A percentile compares a stretch with the other conserved stretches of the same genome.
These are phyloP conservation scores for Muntiacus reevesi DNA, from an alignment of 2,113 vertebrate species.

Conservation along the genomic window DNA sequence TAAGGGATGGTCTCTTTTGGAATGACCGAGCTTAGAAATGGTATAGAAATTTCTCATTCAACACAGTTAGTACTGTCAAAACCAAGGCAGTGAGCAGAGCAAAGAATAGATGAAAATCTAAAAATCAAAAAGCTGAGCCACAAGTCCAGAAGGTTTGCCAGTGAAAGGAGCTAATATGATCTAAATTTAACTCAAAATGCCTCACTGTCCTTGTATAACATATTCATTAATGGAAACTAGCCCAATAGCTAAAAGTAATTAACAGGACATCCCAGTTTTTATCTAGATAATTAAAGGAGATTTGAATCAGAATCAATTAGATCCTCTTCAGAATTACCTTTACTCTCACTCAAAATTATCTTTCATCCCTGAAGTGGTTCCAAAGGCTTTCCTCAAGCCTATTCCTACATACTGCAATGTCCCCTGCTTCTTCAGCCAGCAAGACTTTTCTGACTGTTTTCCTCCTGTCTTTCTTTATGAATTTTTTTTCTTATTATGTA, in stretches of 20 bases:
- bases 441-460: neutral
- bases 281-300: neutral
- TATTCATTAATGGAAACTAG: neutral
- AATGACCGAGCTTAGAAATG: neutral
- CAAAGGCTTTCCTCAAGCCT: neutral
- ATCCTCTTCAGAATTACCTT: slow-evolving; percentile 2
- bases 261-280: neutral
- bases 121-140: neutral
- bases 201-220: neutral
- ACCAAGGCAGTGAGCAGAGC: neutral
- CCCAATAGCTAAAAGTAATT: neutral
- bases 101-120: neutral
- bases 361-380: neutral
- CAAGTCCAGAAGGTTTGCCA: neutral
- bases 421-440: neutral
- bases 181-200: neutral
- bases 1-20: neutral
- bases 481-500: neutral
- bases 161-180: neutral
- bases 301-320: neutral
- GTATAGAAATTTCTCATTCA: neutral
- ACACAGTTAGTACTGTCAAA: neutral
- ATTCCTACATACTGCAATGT: neutral
- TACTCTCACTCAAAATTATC: neutral
- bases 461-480: neutral